phyloP scores from a whole-genome alignment of 2,888 invertebrate species.

The Pseudoips prasinana region DNA sequence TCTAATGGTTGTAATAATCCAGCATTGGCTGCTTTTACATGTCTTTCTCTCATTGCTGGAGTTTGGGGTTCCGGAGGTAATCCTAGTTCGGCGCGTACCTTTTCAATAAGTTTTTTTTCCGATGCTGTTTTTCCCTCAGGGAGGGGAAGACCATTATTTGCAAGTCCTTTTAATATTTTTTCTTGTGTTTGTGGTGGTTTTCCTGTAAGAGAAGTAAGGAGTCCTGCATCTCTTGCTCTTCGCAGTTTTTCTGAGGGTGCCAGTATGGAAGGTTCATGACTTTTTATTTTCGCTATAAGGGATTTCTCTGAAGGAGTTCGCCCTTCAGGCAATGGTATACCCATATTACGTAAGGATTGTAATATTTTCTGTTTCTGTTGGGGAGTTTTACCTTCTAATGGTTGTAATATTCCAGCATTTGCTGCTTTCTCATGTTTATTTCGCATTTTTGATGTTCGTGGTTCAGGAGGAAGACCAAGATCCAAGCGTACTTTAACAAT shows the following conservation, averaged over 20 bases:
- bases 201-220: no score
- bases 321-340: no score
- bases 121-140: conserved; percentile 38
- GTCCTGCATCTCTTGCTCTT: neutral
- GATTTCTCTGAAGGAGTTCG: no score
- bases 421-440: neutral
- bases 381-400: neutral
- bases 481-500: conserved; percentile 31
- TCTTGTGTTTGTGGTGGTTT: conserved; percentile 28
- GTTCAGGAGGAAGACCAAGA: conserved; percentile 34
- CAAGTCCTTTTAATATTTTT: conserved; percentile 25
- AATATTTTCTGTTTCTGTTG: neutral
- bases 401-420: neutral
- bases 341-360: neutral
- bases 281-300: no score
- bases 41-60: conserved; percentile 33
- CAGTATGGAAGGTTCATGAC: neutral
- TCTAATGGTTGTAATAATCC: neutral
- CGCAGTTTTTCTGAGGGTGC: neutral
- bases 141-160: conserved; percentile 29
- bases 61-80: neutral
- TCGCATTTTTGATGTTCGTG: conserved; percentile 4
- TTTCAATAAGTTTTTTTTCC: conserved; percentile 31
- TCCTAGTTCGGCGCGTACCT: conserved; percentile 12
- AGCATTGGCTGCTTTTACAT: conserved; percentile 26